Evolutionary conservation across 1,140 invertebrate species (phyloP), one percentile per base, ranked within the genome.

Genomic region (Probaryconus sp.): DNA sequence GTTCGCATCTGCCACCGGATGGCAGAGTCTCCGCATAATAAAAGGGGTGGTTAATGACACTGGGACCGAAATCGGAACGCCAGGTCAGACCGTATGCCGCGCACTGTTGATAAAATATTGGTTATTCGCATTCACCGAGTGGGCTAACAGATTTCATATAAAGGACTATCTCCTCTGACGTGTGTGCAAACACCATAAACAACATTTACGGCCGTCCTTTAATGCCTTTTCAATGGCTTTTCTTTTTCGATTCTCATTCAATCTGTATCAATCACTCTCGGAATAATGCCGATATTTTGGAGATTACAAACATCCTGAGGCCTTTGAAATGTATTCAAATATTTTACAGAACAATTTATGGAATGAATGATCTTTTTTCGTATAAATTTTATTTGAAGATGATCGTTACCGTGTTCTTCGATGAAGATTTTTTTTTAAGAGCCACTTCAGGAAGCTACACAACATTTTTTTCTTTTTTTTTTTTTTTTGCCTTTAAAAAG

Each of bases 1-100:
- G 75, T 79, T 61, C 85, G 80, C 85, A 88, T 88, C 85, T 88
- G 85, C 83, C 82, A 47, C 38, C 21, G 53, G 73, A 76, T 79
- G 69, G 69, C 63, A 65, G 75, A 78, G 40, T 78, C 68, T 50
- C 61, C 58, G 71, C 55, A 81, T 81, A 84, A 84, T 83, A 87
- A 88, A n/a, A 85, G 80, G 85, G 84, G 82, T 86, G 82, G 80
- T 84, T 84, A 86, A 86, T 87, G 83, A 86, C 81, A 71, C 50
- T 50, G 73, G 72, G 72, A 70, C 45, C 67, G 13, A 21, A 72
- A 81, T 81, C 79, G 64, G 63, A 75, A 77, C 67, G 56, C 69
- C 64, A 65, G 55, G 56, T 64, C 40, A 71, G 70, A 77, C 82
- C 83, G 81, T 86, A 82, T 85, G 84, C 77, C 80, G 65, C 51